Evolutionary conservation across 1,140 invertebrate species (phyloP).

Genomic region (Cyrtorhinus lividipennis): DNA sequence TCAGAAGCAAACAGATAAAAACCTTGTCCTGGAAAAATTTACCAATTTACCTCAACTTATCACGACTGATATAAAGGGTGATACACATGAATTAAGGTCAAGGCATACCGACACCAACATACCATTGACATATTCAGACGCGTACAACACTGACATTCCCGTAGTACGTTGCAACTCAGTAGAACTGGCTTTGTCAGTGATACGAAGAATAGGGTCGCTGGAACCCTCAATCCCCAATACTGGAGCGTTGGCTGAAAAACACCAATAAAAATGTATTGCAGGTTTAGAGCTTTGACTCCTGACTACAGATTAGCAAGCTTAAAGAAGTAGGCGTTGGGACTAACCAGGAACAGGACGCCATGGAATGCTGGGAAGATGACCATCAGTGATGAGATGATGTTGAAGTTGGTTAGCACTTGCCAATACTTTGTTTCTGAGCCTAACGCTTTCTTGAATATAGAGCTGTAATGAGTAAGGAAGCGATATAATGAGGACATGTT

Average conservation of each 20-base stretch:
- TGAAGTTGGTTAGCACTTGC: slow-evolving; percentile 20
- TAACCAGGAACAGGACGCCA: slow-evolving; percentile 48
- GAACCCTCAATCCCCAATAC: slow-evolving; percentile 11
- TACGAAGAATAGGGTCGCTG: slow-evolving; percentile 17
- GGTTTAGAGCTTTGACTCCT: background rate
- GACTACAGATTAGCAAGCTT: background rate
- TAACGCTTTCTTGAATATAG: slow-evolving; percentile 57
- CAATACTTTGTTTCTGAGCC: slow-evolving; percentile 30
- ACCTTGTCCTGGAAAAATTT: slow-evolving; percentile 44
- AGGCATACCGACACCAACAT: no score
- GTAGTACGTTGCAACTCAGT: slow-evolving; percentile 29
- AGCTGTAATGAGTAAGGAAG: slow-evolving; percentile 33
- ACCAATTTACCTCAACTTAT: no score
- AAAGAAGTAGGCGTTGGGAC: background rate
- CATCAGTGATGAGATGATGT: slow-evolving; percentile 29
- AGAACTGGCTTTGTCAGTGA: slow-evolving; percentile 20
- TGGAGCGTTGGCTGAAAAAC: background rate
- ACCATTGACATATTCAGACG: slow-evolving; percentile 54
- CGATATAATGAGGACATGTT: background rate
- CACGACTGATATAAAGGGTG: no score
- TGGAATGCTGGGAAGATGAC: slow-evolving; percentile 36
- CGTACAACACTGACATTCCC: slow-evolving; percentile 50
- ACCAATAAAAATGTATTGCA: slow-evolving; percentile 3
- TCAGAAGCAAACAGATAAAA: slow-evolving; percentile 44
- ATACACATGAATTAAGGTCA: no score